Conservation (phyloP, 2,113 vertebrate species). For the Ahaetulla prasina region DNA sequence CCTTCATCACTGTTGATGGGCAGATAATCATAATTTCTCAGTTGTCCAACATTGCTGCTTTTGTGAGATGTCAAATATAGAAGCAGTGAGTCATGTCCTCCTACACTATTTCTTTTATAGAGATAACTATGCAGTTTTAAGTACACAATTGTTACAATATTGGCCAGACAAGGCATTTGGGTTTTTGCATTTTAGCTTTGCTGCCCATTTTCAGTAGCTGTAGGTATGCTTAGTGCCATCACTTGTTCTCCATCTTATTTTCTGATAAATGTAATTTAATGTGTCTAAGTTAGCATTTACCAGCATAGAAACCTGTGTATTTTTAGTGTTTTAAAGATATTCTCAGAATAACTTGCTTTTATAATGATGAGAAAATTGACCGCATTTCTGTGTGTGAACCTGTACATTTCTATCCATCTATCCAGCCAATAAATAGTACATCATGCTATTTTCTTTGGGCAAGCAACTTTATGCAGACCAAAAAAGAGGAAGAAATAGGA, state of each 20-base stretch:
- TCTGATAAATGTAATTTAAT: not conserved
- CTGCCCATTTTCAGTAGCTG: not conserved
- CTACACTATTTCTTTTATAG: not conserved
- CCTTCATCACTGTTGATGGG: not conserved
- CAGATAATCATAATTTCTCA: not conserved
- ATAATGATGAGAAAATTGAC: too few species aligned
- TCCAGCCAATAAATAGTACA: not conserved
- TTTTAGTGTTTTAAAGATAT: too few species aligned
- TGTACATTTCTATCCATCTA: not conserved
- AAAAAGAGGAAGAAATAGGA: not conserved
- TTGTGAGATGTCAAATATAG: not conserved
- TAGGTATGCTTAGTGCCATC: not conserved
- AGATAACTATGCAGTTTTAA: not conserved
- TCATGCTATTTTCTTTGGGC: not conserved
- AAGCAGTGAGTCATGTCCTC: not conserved
- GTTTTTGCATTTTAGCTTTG: not conserved
- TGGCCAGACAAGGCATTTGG: not conserved
- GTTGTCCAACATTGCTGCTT: not conserved
- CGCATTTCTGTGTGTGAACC: not conserved
- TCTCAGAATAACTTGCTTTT: too few species aligned
- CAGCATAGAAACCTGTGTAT: not conserved
- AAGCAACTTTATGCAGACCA: not conserved
- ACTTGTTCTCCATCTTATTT: not conserved
- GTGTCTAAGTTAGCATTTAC: not conserved
- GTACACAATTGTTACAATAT: not conserved